Conservation (phyloP, 2,888 invertebrate species). For the Polyommatus iphigenia region DNA sequence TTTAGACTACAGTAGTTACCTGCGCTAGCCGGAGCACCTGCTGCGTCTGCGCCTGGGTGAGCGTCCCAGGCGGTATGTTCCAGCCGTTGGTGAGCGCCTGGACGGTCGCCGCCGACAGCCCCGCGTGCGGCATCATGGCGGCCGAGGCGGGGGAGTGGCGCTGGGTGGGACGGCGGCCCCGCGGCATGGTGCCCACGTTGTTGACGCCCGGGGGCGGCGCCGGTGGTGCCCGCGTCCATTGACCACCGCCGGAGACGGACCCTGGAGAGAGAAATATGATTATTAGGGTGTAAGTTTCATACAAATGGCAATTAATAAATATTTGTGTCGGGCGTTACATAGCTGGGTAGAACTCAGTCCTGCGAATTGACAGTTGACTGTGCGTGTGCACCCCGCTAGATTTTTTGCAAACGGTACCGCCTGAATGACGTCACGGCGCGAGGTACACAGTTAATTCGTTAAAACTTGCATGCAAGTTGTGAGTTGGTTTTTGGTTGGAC, state of each 20-base stretch:
- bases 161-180: conserved; percentile 57
- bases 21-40: conserved; percentile 75
- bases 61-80: conserved; percentile 52
- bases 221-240: conserved; percentile 89
- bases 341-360: no score
- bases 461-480: no score
- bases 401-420: no score
- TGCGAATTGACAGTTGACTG: no score
- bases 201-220: conserved; percentile 82
- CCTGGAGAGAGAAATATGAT: conserved; percentile 47
- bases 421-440: no score
- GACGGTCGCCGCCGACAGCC: conserved; percentile 67
- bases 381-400: no score
- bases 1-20: conserved; percentile 47
- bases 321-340: no score
- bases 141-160: conserved; percentile 60
- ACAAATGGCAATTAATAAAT: no score
- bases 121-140: conserved; percentile 65
- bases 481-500: no score
- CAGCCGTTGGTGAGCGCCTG: conserved; percentile 72
- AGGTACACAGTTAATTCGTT: no score
- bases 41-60: conserved; percentile 74
- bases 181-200: conserved; percentile 52
- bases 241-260: conserved; percentile 78
- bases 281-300: no score